phyloP scores from a whole-genome alignment of 2,797 vertebrate species.

The Uromys caudimaculatus region DNA sequence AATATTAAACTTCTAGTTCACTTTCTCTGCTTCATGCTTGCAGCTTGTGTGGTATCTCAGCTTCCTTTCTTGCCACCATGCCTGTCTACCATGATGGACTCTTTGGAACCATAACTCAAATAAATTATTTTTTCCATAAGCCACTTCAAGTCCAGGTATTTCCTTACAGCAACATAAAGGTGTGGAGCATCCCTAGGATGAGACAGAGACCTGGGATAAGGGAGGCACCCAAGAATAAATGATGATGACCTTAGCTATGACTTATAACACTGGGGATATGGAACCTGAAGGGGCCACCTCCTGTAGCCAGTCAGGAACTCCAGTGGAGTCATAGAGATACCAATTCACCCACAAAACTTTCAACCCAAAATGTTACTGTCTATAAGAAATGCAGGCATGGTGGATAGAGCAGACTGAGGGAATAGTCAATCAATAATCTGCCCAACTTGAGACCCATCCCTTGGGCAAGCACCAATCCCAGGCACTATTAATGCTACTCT shows the following conservation, averaged over 20 bases:
- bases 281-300: neutral
- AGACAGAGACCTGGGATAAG: neutral
- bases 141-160: neutral
- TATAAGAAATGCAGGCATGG: neutral
- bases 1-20: neutral
- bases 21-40: neutral
- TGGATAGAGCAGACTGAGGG: neutral
- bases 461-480: neutral
- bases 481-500: neutral
- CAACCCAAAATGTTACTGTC: neutral
- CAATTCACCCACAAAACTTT: neutral
- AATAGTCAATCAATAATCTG: neutral
- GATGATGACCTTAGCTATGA: neutral
- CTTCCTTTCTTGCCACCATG: neutral
- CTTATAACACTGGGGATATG: neutral
- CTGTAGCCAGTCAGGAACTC: neutral
- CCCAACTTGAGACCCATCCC: neutral
- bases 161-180: neutral
- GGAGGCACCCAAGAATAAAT: neutral
- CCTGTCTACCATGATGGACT: neutral
- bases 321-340: neutral
- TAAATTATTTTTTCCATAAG: neutral
- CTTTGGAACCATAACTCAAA: neutral
- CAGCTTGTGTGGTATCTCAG: neutral
- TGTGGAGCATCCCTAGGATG: neutral